Evolutionary conservation across 1,140 invertebrate genomes (phyloP), one percentile per base, ranked within the genome.

Genomic region (Gonioctena quinquepunctata): DNA sequence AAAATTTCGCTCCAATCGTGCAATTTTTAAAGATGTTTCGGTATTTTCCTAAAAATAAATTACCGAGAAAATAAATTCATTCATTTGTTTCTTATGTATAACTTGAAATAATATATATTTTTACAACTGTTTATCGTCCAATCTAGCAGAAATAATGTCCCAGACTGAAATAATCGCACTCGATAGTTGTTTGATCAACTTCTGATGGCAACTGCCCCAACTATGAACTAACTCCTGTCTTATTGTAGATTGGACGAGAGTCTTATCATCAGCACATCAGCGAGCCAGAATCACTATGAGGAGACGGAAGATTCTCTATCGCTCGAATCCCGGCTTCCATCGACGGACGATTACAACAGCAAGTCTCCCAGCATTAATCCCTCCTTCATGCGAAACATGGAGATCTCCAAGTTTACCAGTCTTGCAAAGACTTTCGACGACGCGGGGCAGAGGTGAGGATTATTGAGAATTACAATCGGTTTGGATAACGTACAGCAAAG

Each of bases 171-270:
- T n/a, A n/a, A n/a, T n/a, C n/a, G n/a, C n/a, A n/a, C n/a, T n/a
- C n/a, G n/a, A n/a, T n/a, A n/a, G n/a, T n/a, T n/a, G n/a, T n/a
- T n/a, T n/a, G n/a, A n/a, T n/a, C 50, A 54, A 54, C 50, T 54
- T 54, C 33, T 4, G 33, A 42, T 42, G 16, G 4, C 16, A 42
- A 42, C 33, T n/a, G 2, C 1, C 33, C 2, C 2, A n/a, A 3
- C 33, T 42, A 42, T 42, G 11, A 42, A 42, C 5, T 42, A n/a
- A 25, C 6, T 19, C n/a, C n/a, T 57, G 13, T 57, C 21, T 8
- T n/a, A 42, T 72, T 77, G 1, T 76, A 91, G 90, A 60, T 78
- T 91, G 76, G 89, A 90, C 69, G 90, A 91, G 73, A 87, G 80
- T 68, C 63, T 83, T 25, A 75, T 79, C 19, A 73, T 79, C 8